Evolutionary conservation across 2,797 vertebrate genomes (phyloP), one percentile per base, ranked within the genome.

Genomic region (Sus cebifrons): DNA sequence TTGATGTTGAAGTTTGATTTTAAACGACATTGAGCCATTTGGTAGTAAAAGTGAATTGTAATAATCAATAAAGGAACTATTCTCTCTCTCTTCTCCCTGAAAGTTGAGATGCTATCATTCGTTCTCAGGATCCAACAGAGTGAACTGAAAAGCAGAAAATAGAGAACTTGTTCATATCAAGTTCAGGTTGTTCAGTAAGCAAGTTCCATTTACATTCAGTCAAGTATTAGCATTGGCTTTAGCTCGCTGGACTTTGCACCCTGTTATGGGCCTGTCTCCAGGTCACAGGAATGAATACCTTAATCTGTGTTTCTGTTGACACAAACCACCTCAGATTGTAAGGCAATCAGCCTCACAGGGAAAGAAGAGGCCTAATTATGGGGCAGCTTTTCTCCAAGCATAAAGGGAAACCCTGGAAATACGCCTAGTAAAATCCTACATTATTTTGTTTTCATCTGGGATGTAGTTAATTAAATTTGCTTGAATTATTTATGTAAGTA

Each of bases 401-500:
- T 65, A 65, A 95, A 85, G 15, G 52, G n/a, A 93, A 84, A 87
- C 88, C 70, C 15, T 44, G 29, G 60, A 56, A 54, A 58, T 78
- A 73, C 0, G 14, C 36, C 94, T 64, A 70, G 29, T 62, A 67
- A 96, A 68, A 74, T 27, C 9, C 23, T 74, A 7, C 17, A 40
- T 79, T 87, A 64, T 78, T 87, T 83, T 89, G 10, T 93, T 91
- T 95, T 86, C 73, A 87, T 84, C 18, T 84, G 67, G 25, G 14
- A 49, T 65, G 0, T 94, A 36, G 56, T 92, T 91, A 86, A 90
- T 81, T 84, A 91, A 93, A 89, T 70, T 79, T 87, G 3, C 32
- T 86, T 90, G 16, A 91, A 79, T 93, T 96, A 56, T 68, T 94
- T 27, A 88, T 83, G 4, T 65, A 60, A 75, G 67, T 44, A 71